A percentile compares a stretch with the other conserved stretches of the same genome.
phyloP scores from a whole-genome alignment of 2,888 invertebrate genomes.

The Formica aserva region DNA sequence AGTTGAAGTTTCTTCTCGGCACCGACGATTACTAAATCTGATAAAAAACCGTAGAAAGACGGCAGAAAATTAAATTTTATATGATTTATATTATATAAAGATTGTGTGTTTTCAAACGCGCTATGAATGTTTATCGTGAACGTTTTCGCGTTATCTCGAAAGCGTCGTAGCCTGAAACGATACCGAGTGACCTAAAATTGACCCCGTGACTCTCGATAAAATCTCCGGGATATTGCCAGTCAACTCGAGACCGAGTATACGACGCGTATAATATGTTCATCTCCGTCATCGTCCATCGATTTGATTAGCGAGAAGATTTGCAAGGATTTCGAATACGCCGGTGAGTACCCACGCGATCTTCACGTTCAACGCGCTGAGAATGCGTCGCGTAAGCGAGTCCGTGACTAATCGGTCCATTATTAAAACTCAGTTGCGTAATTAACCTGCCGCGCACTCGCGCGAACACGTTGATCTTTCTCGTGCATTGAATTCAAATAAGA shows the following conservation, averaged over 20 bases:
- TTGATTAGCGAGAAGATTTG: slow-evolving; percentile 17
- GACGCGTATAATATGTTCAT: slow-evolving; percentile 4
- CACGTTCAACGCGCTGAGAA: neutral
- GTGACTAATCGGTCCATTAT: slow-evolving; percentile 22
- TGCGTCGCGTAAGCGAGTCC: neutral
- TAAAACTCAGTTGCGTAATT: neutral
- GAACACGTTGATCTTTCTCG: slow-evolving; percentile 1
- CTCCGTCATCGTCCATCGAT: slow-evolving; percentile 11
- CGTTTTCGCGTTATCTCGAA: slow-evolving; percentile 62
- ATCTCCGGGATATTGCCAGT: slow-evolving; percentile 10
- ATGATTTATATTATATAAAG: neutral
- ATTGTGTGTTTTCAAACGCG: neutral
- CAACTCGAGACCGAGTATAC: neutral
- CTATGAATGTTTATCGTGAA: slow-evolving; percentile 56
- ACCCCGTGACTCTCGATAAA: slow-evolving; percentile 71
- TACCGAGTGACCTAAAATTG: slow-evolving; percentile 71
- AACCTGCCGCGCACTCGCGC: neutral
- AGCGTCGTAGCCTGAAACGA: slow-evolving; percentile 44
- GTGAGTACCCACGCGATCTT: slow-evolving; percentile 30
- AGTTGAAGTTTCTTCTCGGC: slow-evolving; percentile 5
- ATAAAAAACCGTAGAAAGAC: neutral
- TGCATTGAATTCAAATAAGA: slow-evolving; percentile 7
- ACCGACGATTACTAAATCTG: neutral
- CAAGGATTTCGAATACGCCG: neutral
- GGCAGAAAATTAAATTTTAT: neutral